A percentile compares a stretch with the other conserved stretches of the same genome.
These are phyloP conservation scores for Synanceia verrucosa DNA, from an alignment of 2,797 vertebrate genomes.

Conservation along the genomic window DNA sequence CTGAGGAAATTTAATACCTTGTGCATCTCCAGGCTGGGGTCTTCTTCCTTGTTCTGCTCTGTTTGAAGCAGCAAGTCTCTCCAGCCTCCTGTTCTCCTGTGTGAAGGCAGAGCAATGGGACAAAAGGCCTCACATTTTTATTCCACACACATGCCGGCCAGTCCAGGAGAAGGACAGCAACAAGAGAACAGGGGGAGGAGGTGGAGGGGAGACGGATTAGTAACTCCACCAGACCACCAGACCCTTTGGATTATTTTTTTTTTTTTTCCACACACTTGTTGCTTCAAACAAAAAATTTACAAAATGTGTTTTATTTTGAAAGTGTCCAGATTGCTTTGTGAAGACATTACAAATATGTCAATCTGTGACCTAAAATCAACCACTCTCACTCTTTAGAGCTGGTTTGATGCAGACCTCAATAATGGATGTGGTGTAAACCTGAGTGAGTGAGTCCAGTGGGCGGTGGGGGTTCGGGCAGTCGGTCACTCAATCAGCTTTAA, in stretches of 20 bases:
- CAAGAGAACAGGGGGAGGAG: constrained; percentile 41
- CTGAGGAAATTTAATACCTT: constrained; percentile 35
- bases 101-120: constrained; percentile 41
- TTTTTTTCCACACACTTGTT: neutral
- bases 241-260: constrained; percentile 3
- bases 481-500: constrained; percentile 72
- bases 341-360: neutral
- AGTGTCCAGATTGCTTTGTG: neutral
- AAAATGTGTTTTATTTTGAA: neutral
- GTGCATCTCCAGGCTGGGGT: constrained; percentile 18
- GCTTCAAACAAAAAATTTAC: neutral
- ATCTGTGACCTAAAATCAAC: neutral
- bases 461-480: constrained; percentile 17
- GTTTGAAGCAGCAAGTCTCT: constrained; percentile 30
- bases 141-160: constrained; percentile 73
- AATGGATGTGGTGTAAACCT: neutral
- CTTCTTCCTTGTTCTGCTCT: constrained; percentile 29
- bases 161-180: constrained; percentile 58
- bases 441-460: constrained; percentile 12
- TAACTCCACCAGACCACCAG: constrained; percentile 36
- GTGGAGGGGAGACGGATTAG: constrained; percentile 43
- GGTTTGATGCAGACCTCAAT: neutral
- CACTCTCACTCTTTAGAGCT: neutral
- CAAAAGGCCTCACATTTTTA: constrained; percentile 79
- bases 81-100: constrained; percentile 42